Evolutionary conservation across 2,888 invertebrate genomes (phyloP).

Genomic region (Zygaena filipendulae): DNA sequence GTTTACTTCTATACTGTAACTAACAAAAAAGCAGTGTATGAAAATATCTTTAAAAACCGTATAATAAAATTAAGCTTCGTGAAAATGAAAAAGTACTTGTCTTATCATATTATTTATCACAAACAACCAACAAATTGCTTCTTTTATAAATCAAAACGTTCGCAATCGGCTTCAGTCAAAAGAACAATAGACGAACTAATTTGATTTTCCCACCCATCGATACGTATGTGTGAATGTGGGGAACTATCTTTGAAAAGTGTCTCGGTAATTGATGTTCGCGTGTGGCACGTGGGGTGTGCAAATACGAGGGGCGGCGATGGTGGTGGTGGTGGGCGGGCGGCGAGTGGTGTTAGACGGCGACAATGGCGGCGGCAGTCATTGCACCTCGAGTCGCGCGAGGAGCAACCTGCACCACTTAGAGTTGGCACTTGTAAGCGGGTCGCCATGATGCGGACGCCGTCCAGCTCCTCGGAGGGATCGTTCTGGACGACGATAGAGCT

Average conservation of each 20-base stretch:
- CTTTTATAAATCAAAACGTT: too few species aligned
- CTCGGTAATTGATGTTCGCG: conserved; percentile 58
- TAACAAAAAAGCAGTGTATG: too few species aligned
- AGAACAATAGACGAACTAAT: too few species aligned
- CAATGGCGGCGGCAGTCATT: conserved; percentile 55
- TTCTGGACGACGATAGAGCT: conserved; percentile 75
- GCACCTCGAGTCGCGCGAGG: conserved; percentile 46
- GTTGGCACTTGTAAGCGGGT: conserved; percentile 6
- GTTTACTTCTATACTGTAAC: conserved; percentile 21
- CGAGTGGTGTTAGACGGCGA: conserved; percentile 25
- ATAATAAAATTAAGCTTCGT: too few species aligned
- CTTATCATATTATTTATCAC: too few species aligned
- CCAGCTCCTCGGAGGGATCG: conserved; percentile 53
- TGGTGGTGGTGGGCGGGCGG: conserved; percentile 19
- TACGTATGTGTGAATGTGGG: background rate
- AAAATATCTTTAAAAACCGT: too few species aligned
- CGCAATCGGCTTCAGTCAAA: too few species aligned
- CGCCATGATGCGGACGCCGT: conserved; percentile 47
- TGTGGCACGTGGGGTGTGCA: conserved; percentile 47
- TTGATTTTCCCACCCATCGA: conserved; percentile 19
- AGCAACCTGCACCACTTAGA: conserved; percentile 38
- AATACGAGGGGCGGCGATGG: too few species aligned
- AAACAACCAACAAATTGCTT: too few species aligned
- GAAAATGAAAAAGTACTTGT: too few species aligned
- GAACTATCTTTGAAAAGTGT: conserved; percentile 33